Conservation (phyloP, 2,888 invertebrate genomes). For the Cryptus viduatorius region DNA sequence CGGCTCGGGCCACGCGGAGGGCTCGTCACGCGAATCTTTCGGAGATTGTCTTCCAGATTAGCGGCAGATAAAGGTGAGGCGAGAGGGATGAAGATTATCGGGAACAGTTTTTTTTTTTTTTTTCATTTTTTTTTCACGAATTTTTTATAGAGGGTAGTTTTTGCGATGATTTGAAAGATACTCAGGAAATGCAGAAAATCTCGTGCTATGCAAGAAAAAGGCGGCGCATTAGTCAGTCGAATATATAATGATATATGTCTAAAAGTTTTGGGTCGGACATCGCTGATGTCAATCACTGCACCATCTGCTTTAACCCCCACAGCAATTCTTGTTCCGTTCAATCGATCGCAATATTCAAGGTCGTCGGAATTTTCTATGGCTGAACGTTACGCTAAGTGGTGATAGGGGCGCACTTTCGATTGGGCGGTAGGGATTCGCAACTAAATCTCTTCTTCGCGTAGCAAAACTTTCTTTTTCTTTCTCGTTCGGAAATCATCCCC, state of each 20-base stretch:
- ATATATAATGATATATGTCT: too few relatives aligned
- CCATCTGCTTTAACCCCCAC: too few relatives aligned
- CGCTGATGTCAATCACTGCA: too few relatives aligned
- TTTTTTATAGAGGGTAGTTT: not conserved
- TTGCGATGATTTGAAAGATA: not conserved
- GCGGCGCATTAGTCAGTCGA: too few relatives aligned
- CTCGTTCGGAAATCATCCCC: slow-evolving; percentile 13
- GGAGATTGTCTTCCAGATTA: slow-evolving; percentile 27
- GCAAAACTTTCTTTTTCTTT: slow-evolving; percentile 75
- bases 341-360: slow-evolving; percentile 78
- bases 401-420: slow-evolving; percentile 70
- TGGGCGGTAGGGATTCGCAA: slow-evolving; percentile 73
- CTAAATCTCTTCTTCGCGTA: slow-evolving; percentile 74
- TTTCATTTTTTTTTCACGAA: not conserved
- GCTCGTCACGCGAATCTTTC: slow-evolving; percentile 14
- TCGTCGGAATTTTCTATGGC: slow-evolving; percentile 75
- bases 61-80: slow-evolving; percentile 11
- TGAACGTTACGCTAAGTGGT: slow-evolving; percentile 28
- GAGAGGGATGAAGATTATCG: slow-evolving; percentile 18
- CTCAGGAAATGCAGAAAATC: too few relatives aligned
- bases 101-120: slow-evolving; percentile 16
- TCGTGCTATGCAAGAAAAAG: too few relatives aligned
- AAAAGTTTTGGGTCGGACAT: too few relatives aligned
- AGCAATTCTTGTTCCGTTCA: slow-evolving; percentile 52
- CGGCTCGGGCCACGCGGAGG: slow-evolving; percentile 16